Conservation (phyloP, 2,113 vertebrate species). For the Chelonoidis abingdonii region DNA sequence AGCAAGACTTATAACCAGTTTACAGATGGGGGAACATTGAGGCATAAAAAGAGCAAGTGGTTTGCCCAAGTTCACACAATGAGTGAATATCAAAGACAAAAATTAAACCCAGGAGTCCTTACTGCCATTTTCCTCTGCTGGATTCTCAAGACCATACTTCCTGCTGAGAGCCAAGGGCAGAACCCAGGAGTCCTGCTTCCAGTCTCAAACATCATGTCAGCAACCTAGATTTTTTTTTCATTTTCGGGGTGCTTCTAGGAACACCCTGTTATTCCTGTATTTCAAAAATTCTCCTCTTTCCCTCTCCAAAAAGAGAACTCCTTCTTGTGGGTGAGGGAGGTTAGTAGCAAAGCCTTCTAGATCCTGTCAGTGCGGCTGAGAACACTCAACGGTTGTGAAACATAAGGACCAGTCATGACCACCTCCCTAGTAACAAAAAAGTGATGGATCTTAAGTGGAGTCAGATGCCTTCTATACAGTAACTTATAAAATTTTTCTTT, state of each 20-base stretch:
- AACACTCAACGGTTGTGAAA: too few relatives aligned
- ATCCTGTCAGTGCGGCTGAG: too few relatives aligned
- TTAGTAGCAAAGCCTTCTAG: too few relatives aligned
- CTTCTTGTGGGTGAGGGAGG: not conserved
- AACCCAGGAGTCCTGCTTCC: not conserved
- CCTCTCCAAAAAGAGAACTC: not conserved
- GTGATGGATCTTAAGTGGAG: too few relatives aligned
- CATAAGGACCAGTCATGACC: too few relatives aligned
- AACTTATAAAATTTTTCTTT: too few relatives aligned
- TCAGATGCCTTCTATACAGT: too few relatives aligned
- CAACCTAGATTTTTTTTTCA: not conserved
- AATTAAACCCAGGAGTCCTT: not conserved
- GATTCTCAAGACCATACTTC: not conserved
- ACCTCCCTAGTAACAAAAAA: too few relatives aligned
- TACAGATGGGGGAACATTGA: not conserved
- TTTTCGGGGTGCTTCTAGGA: not conserved
- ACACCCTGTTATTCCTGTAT: not conserved
- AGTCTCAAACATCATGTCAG: not conserved
- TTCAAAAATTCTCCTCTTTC: not conserved
- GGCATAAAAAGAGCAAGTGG: not conserved
- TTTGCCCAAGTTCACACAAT: not conserved
- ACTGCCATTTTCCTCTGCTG: not conserved
- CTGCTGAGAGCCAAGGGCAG: not conserved
- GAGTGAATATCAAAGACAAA: fast-evolving
- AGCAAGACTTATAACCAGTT: not conserved